Base-by-base conservation (phyloP, 2,888 invertebrate genomes). In the Chrysopilus asiliformis region DNA sequence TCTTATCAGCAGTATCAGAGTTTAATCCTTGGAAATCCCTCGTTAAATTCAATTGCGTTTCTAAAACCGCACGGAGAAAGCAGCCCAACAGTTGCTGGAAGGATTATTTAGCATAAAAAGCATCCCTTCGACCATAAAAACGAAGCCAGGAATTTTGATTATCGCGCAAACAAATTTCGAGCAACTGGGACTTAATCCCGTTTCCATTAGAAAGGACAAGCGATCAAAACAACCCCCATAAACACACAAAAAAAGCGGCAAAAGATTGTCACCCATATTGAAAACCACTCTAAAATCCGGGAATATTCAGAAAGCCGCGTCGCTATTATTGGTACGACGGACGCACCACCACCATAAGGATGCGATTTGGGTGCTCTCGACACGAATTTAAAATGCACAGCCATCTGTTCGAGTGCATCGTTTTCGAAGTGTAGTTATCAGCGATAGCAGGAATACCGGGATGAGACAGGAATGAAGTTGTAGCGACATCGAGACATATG, bases 351-450 rank as follows among this genome's bases (percentile, higher is more conserved):
- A 10, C 10, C 22, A 22, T 8, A 22, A 22, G 7, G 22, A 10
- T 22, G 22, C 10, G 10, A 10, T 22, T 22, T 22, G 10, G 22
- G 7, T 10, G 10, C 22, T 10, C 7, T 22, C 22, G 24, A n/a
- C n/a, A n/a, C 22, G 34, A 32, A 38, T 38, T 38, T 38, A 38
- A 38, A 38, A 38, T 34, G 38, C 38, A 38, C 29, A 30, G 38
- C 32, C 38, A 38, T 34, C 38, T 38, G 38, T 38, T 29, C 12
- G 38, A 24, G 30, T 30, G 34, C 34, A 34, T 22, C 10, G 22
- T 10, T 22, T n/a, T n/a, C n/a, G n/a, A n/a, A n/a, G n/a, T n/a
- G n/a, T n/a, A n/a, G n/a, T n/a, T n/a, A n/a, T n/a, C n/a, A n/a
- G n/a, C n/a, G n/a, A n/a, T n/a, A n/a, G n/a, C n/a, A n/a, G n/a